Evolutionary conservation across 2,797 vertebrate genomes (phyloP), one percentile per base, ranked within the genome.

Genomic region (Salarias fasciatus): DNA sequence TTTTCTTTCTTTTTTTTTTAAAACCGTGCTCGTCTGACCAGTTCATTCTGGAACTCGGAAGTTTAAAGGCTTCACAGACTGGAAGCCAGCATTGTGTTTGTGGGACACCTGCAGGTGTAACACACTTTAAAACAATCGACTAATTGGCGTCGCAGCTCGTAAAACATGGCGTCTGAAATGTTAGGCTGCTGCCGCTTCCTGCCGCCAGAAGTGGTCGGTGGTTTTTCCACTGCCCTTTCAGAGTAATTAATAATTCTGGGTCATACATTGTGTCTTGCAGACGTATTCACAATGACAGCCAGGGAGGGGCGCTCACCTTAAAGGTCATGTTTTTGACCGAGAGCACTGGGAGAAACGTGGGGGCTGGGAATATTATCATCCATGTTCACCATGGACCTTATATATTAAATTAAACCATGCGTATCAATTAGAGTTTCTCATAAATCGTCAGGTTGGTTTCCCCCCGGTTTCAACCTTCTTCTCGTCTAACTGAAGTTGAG

Each of bases 201-300:
- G 62, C 52, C 52, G 58, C 57, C 47, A 59, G 53, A 69, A 63
- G 69, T 43, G 31, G 55, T 41, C 65, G 15, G 68, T 61, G 43
- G 37, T 51, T 77, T 81, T 82, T 74, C 77, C 63, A 49, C 51
- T 90, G 89, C 80, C 88, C 89, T 91, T 90, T 90, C 46, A 71
- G 80, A 86, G 72, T 80, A 77, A 85, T 86, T 83, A 85, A 79
- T 84, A 76, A 81, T 80, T 82, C 71, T 77, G 30, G 51, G 56
- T 53, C 37, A 49, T 61, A 76, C 73, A 89, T 90, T 90, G 87
- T 90, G 81, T 81, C 64, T 76, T 52, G 72, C 47, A 43, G 77
- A 63, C 77, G 14, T 74, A 58, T 75, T 88, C 75, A 88, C 87
- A 87, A 87, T 85, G 82, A 79, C 67, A 75, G 77, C 58, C 54